Percentiles rank a stretch among this genome's conserved stretches.
phyloP scores from a whole-genome alignment of 1,140 invertebrate species.

The Saccostrea cuccullata region DNA sequence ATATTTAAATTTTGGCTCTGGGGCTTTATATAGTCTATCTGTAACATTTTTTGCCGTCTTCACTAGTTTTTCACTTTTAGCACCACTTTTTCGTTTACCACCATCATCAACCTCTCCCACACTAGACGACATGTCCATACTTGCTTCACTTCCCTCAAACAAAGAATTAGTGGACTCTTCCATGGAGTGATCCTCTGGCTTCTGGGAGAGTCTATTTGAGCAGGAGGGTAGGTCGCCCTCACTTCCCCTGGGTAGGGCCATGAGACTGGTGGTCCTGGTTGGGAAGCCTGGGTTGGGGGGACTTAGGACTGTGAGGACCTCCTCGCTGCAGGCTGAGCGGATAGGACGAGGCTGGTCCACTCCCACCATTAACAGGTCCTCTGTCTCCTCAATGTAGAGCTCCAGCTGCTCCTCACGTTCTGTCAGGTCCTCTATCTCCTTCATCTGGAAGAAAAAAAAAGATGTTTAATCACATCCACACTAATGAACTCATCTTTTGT shows the following conservation, averaged over 20 bases:
- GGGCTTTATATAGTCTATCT: constrained; percentile 66
- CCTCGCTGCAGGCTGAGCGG: constrained; percentile 67
- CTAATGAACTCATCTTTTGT: too few species aligned
- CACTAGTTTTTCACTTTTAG: constrained; percentile 60
- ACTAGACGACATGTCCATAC: constrained; percentile 44
- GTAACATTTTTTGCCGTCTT: constrained; percentile 66
- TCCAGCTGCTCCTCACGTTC: constrained; percentile 68
- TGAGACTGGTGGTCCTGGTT: constrained; percentile 51
- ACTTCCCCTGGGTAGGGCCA: constrained; percentile 53
- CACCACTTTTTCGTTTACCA: constrained; percentile 40
- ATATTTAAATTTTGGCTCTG: constrained; percentile 64
- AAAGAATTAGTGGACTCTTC: constrained; percentile 56
- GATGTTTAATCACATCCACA: too few species aligned
- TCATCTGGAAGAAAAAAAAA: constrained; percentile 44
- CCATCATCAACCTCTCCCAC: not conserved
- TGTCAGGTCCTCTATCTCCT: constrained; percentile 64
- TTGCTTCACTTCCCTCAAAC: constrained; percentile 50
- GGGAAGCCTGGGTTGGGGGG: constrained; percentile 46
- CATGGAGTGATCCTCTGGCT: constrained; percentile 41
- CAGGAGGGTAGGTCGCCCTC: constrained; percentile 52
- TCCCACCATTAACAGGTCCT: constrained; percentile 66
- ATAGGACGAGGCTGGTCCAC: constrained; percentile 62
- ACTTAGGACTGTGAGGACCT: constrained; percentile 50
- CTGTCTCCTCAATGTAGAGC: constrained; percentile 71
- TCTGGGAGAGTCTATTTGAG: constrained; percentile 39